Conservation (phyloP, 2,797 vertebrate species). For the Pangasius djambal region DNA sequence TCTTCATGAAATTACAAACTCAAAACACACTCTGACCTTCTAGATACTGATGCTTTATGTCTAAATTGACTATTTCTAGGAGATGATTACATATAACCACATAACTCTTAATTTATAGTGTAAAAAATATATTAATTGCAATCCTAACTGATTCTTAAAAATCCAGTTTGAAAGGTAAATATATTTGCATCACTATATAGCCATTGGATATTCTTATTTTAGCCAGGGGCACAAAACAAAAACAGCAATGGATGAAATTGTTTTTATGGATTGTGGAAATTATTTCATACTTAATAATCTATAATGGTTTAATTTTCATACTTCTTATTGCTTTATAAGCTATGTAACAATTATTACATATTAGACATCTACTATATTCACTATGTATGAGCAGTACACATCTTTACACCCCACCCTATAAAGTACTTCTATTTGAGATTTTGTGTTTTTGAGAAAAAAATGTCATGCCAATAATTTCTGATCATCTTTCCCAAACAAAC, state of each 20-base stretch:
- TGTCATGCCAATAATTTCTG: not conserved
- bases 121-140: not conserved
- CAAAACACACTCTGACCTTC: not conserved
- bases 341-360: not conserved
- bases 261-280: not conserved
- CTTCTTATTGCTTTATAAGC: not conserved
- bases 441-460: not conserved
- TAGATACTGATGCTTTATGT: not conserved
- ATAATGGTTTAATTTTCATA: not conserved
- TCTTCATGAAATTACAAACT: constrained; percentile 12
- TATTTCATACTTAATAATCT: not conserved
- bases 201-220: not conserved
- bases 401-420: not conserved
- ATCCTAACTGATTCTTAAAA: not conserved
- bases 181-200: not conserved
- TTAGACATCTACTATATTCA: not conserved
- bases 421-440: not conserved
- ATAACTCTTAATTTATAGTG: not conserved
- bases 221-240: not conserved
- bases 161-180: not conserved
- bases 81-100: not conserved
- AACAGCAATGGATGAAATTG: not conserved
- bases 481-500: not conserved
- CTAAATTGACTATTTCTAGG: not conserved
- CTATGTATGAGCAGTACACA: not conserved